These are phyloP conservation scores for Microctenopoma lineatum DNA, from an alignment of 2,797 vertebrate species.

Conservation along the genomic window DNA sequence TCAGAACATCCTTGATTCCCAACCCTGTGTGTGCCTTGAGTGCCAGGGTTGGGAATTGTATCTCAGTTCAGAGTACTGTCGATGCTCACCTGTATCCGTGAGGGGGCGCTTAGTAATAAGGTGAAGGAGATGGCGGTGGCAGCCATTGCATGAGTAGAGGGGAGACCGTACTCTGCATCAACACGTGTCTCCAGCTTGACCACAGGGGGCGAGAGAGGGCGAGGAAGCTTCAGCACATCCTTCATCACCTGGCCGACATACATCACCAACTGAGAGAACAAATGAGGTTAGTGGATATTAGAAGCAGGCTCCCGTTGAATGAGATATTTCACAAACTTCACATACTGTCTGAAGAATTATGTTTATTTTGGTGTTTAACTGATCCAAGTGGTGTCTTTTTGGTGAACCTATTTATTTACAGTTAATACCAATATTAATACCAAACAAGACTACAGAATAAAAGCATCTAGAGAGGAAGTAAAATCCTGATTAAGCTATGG, in stretches of 20 bases:
- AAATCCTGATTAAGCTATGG: constrained; percentile 37
- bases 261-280: constrained; percentile 89
- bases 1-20: background rate
- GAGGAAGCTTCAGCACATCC: constrained; percentile 93
- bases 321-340: background rate
- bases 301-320: background rate
- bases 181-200: constrained; percentile 91
- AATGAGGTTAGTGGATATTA: background rate
- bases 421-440: too few species aligned
- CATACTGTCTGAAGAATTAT: too few species aligned
- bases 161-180: constrained; percentile 92
- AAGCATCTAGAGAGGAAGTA: constrained; percentile 31
- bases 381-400: too few species aligned
- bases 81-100: constrained; percentile 88
- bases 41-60: too few species aligned
- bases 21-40: too few species aligned
- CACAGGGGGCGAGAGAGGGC: constrained; percentile 90
- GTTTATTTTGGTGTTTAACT: too few species aligned
- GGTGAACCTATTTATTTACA: background rate
- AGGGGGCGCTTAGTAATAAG: constrained; percentile 85
- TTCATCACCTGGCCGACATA: constrained; percentile 95
- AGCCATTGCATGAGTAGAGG: constrained; percentile 96
- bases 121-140: constrained; percentile 93
- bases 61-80: background rate
- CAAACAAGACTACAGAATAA: background rate